Base-by-base conservation (phyloP, 2,797 vertebrate genomes). In the Bryconaethiops microstoma region DNA sequence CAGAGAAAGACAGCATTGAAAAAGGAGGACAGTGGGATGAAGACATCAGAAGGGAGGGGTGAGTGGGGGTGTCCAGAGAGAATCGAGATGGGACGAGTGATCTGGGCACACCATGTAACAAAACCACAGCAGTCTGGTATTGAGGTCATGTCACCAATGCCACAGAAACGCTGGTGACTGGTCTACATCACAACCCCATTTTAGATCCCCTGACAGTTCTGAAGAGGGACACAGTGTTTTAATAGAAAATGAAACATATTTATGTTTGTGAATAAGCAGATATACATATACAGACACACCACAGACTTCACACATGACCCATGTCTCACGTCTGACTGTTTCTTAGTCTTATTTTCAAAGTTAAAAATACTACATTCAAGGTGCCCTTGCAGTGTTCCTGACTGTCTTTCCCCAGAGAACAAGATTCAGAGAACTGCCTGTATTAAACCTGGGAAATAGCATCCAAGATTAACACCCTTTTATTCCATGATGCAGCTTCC, bases 351-450 rank as follows among this genome's bases (percentile, higher is more conserved):
- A 67, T 75, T 83, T 74, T 48, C 39, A 17, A 21, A 65, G 80
- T 70, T 86, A 83, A 69, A 86, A 88, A 86, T 88, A 67, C 45
- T 71, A 88, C 72, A 68, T 52, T 35, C 60, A 87, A 87, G 86
- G 88, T 87, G 86, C 80, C 85, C 84, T 85, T 79, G 74, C 12
- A 42, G 19, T 79, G 78, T 82, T 82, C 82, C 81, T 70, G 54
- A 69, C 65, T 39, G 50, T 52, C 6, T 19, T 19, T 83, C 82
- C 25, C 65, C 50, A 57, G 65, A 79, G 76, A 78, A 45, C n/a
- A 14, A 7, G 78, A 35, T 65, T 74, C 29, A 76, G 21, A 14
- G 21, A 52, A 60, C 55, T 35, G 73, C 21, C 50, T 68, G 42
- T 42, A 60, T 67, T 74, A 60, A 60, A 57, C 48, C 69, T 59